phyloP scores from a whole-genome alignment of 2,888 invertebrate species.

The Erynnis tages region DNA sequence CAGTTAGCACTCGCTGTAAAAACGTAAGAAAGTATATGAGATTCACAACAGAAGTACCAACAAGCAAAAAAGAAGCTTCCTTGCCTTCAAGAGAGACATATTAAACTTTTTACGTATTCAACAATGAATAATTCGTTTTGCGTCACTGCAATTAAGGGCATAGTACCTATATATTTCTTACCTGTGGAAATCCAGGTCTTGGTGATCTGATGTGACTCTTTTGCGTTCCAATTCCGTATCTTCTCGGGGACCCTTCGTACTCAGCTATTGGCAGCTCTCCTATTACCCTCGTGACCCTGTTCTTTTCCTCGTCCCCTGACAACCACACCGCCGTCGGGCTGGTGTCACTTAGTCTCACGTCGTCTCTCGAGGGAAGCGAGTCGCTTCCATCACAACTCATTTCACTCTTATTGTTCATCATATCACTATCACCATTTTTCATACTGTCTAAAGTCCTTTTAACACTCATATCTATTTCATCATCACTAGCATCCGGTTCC shows the following conservation, averaged over 20 bases:
- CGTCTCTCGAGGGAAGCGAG: constrained; percentile 61
- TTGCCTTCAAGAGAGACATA: no score
- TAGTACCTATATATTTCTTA: no score
- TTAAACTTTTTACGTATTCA: no score
- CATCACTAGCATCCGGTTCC: constrained; percentile 77
- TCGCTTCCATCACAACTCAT: constrained; percentile 62
- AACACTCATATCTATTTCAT: constrained; percentile 75
- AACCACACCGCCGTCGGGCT: constrained; percentile 64
- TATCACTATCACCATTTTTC: constrained; percentile 76
- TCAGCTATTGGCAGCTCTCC: constrained; percentile 95
- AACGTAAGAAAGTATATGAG: background rate
- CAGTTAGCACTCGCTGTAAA: constrained; percentile 68
- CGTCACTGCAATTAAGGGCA: no score
- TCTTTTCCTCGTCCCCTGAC: constrained; percentile 65
- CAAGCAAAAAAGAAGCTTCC: no score
- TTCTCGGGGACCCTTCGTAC: constrained; percentile 94
- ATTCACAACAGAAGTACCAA: no score
- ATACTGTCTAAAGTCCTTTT: constrained; percentile 78
- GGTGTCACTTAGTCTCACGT: constrained; percentile 55
- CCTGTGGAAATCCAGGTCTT: constrained; percentile 93
- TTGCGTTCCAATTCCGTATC: constrained; percentile 89
- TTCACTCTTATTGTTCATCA: constrained; percentile 74
- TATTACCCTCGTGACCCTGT: constrained; percentile 84
- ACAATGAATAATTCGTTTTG: no score
- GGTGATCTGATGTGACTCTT: constrained; percentile 88